A percentile compares a stretch with the other conserved stretches of the same genome.
Conservation (phyloP, 2,113 vertebrate genomes). For the Lagopus muta region DNA sequence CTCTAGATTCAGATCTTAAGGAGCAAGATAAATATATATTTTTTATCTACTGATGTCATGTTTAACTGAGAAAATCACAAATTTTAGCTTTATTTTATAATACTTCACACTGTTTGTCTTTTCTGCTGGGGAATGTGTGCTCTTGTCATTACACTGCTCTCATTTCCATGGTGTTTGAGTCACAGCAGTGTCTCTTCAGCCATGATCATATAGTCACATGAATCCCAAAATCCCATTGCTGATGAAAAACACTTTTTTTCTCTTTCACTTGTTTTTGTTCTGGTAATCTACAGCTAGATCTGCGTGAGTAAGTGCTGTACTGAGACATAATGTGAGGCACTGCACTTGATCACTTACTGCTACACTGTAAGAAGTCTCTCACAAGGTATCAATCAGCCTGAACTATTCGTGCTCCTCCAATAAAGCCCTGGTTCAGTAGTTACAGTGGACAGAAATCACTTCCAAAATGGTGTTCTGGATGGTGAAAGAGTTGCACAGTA, state of each 20-base stretch:
- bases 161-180: slow-evolving; percentile 6
- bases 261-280: slow-evolving; percentile 1
- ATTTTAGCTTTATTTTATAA: background rate
- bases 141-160: background rate
- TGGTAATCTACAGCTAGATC: background rate
- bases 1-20: background rate
- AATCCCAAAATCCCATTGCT: background rate
- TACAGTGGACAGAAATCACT: background rate
- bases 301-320: background rate
- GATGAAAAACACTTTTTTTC: slow-evolving; percentile 11
- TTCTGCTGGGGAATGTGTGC: background rate
- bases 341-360: background rate
- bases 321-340: background rate
- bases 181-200: background rate
- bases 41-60: background rate
- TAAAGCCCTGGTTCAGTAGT: background rate
- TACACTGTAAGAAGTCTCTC: background rate
- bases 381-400: background rate
- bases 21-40: background rate
- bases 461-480: background rate
- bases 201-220: background rate
- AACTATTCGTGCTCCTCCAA: background rate
- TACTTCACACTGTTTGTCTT: background rate
- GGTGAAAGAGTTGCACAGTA: background rate
- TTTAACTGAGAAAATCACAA: background rate